Evolutionary conservation across 2,797 vertebrate species (phyloP), one percentile per base, ranked within the genome.

Genomic region (Catamblyrhynchus diadema): DNA sequence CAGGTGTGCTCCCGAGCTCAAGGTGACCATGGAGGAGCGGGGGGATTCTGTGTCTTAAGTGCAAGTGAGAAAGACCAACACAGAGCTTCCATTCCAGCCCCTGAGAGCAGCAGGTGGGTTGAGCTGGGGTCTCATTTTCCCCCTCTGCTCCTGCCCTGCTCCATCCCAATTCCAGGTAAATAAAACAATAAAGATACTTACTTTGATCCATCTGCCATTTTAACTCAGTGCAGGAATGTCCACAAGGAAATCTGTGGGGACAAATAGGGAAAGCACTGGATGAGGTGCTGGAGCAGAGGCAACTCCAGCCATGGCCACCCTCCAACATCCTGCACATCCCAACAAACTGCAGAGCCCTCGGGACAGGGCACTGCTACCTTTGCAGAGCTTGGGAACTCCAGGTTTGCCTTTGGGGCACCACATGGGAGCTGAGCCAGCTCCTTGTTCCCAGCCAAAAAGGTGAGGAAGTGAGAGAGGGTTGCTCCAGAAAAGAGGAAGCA

Each of bases 181-280:
- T 8, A 8, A 44, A 12, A 18, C 17, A 28, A 17, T 7, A 8
- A 24, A 47, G 5, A 21, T 10, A 62, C 93, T 92, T 81, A 94
- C 96, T 96, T 96, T 25, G 84, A 15, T 85, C 91, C 96, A 0
- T 85, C 9, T 73, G 67, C 91, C 96, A 96, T 96, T 85, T 80
- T 80, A 62, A 39, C 24, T 94, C 89, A 75, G 56, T 0, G 51
- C 75, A 60, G 30, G 8, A 77, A 61, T 2, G 2, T 2, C 0
- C 60, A n/a, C 67, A 32, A 2, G 0, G 41, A 59, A 71, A 80
- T 59, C 95, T 96, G 75, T 1, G 0, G 56, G 60, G 78, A 80
- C 33, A 93, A 42, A 57, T 4, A 33, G 32, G 48, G 18, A 41
- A 75, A 33, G 4, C 0, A 4, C 24, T 53, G 69, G 14, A 50